phyloP scores from a whole-genome alignment of 2,888 invertebrate genomes.

The Pammene aurita region DNA sequence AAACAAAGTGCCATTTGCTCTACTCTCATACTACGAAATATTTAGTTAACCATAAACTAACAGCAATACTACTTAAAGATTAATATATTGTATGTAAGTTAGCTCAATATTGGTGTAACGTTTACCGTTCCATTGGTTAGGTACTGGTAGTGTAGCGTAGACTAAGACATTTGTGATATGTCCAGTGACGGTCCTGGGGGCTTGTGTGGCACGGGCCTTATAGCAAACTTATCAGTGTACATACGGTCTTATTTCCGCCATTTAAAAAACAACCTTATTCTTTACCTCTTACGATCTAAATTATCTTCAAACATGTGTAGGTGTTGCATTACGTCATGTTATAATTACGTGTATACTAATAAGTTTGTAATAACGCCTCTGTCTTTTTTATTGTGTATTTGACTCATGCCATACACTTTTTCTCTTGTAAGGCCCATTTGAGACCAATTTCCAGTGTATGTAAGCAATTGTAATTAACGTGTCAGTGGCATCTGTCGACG shows the following conservation, averaged over 20 bases:
- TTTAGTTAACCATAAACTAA: conserved; percentile 76
- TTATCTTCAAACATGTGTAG: background rate
- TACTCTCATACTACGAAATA: conserved; percentile 68
- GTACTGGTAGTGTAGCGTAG: conserved; percentile 75
- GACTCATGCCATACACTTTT: conserved; percentile 46
- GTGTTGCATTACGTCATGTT: background rate
- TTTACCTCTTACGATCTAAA: background rate
- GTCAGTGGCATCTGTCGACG: background rate
- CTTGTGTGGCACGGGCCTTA: conserved; percentile 42
- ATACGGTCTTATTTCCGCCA: conserved; percentile 1
- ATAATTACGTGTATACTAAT: background rate
- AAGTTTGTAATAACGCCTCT: conserved; percentile 15
- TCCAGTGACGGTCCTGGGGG: conserved; percentile 68
- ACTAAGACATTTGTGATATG: conserved; percentile 81
- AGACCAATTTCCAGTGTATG: conserved; percentile 3
- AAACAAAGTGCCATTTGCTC: conserved; percentile 77
- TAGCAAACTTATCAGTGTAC: conserved; percentile 12
- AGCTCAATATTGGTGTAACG: conserved; percentile 81
- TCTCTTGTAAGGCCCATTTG: conserved; percentile 7
- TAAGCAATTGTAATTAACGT: background rate
- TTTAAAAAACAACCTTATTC: background rate
- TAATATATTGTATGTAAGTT: conserved; percentile 81
- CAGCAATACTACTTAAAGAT: conserved; percentile 81
- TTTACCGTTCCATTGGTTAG: conserved; percentile 82
- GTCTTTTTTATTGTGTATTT: conserved; percentile 44